Evolutionary conservation across 2,888 invertebrate species (phyloP).

Genomic region (Xylota segnis): DNA sequence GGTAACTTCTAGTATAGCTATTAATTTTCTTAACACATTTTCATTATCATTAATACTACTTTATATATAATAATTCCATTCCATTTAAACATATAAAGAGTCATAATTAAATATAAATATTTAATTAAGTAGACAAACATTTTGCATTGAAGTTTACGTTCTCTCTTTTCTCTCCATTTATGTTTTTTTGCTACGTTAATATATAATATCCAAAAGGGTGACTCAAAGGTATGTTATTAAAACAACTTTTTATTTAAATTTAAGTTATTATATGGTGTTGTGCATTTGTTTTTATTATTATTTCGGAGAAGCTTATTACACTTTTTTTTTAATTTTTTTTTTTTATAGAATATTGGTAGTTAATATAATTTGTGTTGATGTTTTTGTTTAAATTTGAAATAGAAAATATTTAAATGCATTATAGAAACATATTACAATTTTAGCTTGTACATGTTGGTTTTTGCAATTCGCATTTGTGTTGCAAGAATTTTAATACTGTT

Average conservation of each 20-base stretch:
- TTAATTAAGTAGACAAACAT: constrained; percentile 53
- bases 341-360: constrained; percentile 3
- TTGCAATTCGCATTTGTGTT: neutral
- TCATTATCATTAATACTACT: constrained; percentile 2
- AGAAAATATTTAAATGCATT: neutral
- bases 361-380: constrained; percentile 25
- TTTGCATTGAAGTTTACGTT: constrained; percentile 71
- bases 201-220: constrained; percentile 80
- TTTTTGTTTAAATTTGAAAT: neutral
- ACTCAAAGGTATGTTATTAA: constrained; percentile 83
- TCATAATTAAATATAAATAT: constrained; percentile 33
- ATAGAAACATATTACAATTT: neutral
- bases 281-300: constrained; percentile 4
- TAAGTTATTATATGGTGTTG: constrained; percentile 24
- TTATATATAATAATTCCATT: constrained; percentile 28
- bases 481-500: neutral
- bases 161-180: constrained; percentile 71
- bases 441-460: neutral
- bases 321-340: neutral
- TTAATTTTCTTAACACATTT: constrained; percentile 26
- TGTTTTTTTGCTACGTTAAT: constrained; percentile 72
- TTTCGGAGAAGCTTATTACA: neutral
- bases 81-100: constrained; percentile 12
- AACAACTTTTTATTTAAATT: constrained; percentile 35
- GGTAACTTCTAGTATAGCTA: constrained; percentile 23